Conservation (phyloP, 2,888 invertebrate species). For the Zygaena filipendulae region DNA sequence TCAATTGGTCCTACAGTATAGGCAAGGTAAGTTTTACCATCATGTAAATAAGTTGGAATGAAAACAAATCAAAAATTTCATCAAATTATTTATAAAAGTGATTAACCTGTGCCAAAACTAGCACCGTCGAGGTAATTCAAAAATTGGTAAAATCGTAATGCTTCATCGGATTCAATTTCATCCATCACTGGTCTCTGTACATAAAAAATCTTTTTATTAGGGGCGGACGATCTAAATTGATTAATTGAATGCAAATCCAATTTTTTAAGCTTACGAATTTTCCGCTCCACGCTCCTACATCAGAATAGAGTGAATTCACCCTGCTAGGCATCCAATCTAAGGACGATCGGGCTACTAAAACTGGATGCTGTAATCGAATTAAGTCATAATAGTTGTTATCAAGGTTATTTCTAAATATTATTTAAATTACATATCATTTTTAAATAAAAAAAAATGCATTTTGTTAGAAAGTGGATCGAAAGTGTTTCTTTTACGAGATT, state of each 20-base stretch:
- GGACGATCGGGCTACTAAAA: slow-evolving; percentile 51
- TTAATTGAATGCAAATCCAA: no score
- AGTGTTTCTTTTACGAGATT: no score
- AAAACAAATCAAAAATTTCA: no score
- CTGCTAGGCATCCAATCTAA: slow-evolving; percentile 62
- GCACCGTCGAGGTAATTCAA: slow-evolving; percentile 58
- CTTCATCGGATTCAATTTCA: slow-evolving; percentile 61
- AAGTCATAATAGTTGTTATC: no score
- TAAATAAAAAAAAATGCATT: no score
- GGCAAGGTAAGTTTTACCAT: no score
- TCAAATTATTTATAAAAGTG: background rate
- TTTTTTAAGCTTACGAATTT: slow-evolving; percentile 62
- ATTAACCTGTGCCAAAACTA: slow-evolving; percentile 54
- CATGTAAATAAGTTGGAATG: background rate
- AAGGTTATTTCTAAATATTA: no score
- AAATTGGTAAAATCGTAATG: slow-evolving; percentile 56
- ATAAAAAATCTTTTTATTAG: slow-evolving; percentile 8
- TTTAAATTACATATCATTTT: no score
- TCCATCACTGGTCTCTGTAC: slow-evolving; percentile 60
- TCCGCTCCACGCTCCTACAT: slow-evolving; percentile 62
- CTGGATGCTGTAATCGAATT: no score
- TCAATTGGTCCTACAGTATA: slow-evolving; percentile 55
- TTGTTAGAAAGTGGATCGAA: no score
- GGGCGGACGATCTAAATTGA: no score
- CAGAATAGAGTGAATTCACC: slow-evolving; percentile 56